phyloP scores from a whole-genome alignment of 2,888 invertebrate species.

The Melanostoma mellinum region DNA sequence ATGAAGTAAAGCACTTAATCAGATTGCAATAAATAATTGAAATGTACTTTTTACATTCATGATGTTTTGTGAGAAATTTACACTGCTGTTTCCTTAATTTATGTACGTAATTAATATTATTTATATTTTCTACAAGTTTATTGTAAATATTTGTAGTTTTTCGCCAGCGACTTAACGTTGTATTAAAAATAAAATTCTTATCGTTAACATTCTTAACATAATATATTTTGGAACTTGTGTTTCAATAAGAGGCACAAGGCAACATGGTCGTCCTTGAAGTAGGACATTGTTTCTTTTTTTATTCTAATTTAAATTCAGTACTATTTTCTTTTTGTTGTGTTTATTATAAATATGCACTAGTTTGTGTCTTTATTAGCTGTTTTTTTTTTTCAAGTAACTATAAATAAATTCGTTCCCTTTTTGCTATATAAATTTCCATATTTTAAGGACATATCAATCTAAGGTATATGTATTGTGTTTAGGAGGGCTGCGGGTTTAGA shows the following conservation, averaged over 20 bases:
- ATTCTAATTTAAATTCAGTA: background rate
- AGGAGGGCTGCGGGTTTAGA: slow-evolving; percentile 1
- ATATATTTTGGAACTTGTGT: slow-evolving; percentile 19
- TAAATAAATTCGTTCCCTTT: background rate
- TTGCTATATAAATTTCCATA: background rate
- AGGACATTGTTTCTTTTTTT: slow-evolving; percentile 12
- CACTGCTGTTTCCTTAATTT: slow-evolving; percentile 33
- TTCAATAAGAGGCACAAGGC: slow-evolving; percentile 48
- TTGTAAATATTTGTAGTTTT: slow-evolving; percentile 18
- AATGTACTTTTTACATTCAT: slow-evolving; percentile 61
- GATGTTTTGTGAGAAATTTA: slow-evolving; percentile 50
- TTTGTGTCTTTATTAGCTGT: slow-evolving; percentile 48
- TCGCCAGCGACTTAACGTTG: slow-evolving; percentile 45
- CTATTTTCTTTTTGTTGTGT: slow-evolving; percentile 3
- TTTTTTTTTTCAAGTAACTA: slow-evolving; percentile 1
- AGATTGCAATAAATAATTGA: slow-evolving; percentile 53
- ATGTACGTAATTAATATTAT: slow-evolving; percentile 20
- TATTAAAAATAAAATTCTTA: slow-evolving; percentile 16
- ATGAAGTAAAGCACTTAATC: slow-evolving; percentile 33
- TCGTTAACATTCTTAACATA: background rate
- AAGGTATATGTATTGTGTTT: slow-evolving; percentile 1
- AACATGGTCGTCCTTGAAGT: slow-evolving; percentile 23
- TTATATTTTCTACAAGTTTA: slow-evolving; percentile 17
- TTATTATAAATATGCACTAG: slow-evolving; percentile 17
- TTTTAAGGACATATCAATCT: background rate